Base-by-base conservation (phyloP, 2,113 vertebrate species). In the Lophura nycthemera region DNA sequence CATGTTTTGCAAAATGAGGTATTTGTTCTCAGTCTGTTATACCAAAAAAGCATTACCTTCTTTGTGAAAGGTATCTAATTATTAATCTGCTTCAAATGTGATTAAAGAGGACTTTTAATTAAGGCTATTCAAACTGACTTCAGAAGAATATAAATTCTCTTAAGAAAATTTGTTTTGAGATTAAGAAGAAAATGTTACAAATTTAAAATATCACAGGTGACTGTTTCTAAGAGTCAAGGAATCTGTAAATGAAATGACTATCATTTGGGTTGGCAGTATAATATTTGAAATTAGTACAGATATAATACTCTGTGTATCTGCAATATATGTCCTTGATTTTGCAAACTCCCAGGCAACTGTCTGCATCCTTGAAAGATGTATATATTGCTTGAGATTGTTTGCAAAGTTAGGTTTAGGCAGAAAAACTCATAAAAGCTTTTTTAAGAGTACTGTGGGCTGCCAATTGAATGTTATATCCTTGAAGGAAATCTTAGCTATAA, bases 1-100 rank as follows among this genome's bases (percentile, higher is more conserved):
- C 61, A 65, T 75, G 73, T 97, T 8, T 63, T 92, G 40, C 86
- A 93, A 95, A 94, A 97, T 91, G 57, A 97, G 96, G 95, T 96
- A 95, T 86, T 94, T 95, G 22, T 94, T 95, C 43, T 86, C 54
- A 76, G 25, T 71, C 89, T 78, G 11, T 93, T 72, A 54, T 60
- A 75, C 10, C 20, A 86, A 84, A 83, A 91, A 93, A 95, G 25
- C 45, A 73, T 81, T 88, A n/a, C 42, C 18, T 86, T 89, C 13
- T 73, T 36, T 6, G 6, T 89, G 74, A 92, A 90, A 87, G 25
- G 2, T 74, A 66, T 77, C 72, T 81, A 77, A 83, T 88, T 77
- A 66, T 92, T 89, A 77, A 67, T 64, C 40, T 74, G 32, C 83
- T n/a, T 81, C 38, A 86, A 64, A 91, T 70, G 65, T 34, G 81